phyloP scores from a whole-genome alignment of 2,113 vertebrate genomes.

The Ochotona princeps region DNA sequence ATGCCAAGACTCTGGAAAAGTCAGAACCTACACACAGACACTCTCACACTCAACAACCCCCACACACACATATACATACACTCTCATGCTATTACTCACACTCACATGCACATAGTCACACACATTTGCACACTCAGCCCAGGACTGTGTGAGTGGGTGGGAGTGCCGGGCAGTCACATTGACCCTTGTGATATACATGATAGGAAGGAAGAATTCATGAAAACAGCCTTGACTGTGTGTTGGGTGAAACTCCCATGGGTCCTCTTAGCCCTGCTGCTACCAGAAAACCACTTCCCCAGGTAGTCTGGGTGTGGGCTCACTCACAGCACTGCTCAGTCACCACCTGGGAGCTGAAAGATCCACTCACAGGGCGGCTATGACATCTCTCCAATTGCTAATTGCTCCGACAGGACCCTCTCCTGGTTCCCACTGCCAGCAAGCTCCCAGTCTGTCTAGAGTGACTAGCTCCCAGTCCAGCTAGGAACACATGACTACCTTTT shows the following conservation, averaged over 20 bases:
- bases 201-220: constrained; percentile 67
- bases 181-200: constrained; percentile 66
- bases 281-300: not conserved
- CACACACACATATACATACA: too few species aligned
- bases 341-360: constrained; percentile 74
- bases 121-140: too few species aligned
- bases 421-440: not conserved
- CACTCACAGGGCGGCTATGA: constrained; percentile 35
- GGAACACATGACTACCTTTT: not conserved
- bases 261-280: not conserved
- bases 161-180: not conserved
- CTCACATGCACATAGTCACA: too few species aligned
- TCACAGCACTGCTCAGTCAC: constrained; percentile 69
- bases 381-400: too few species aligned
- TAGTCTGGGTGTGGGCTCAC: constrained; percentile 64
- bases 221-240: constrained; percentile 70
- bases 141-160: not conserved
- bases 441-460: too few species aligned
- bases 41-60: too few species aligned
- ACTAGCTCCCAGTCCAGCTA: too few species aligned
- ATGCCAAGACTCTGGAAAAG: not conserved
- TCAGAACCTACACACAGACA: too few species aligned
- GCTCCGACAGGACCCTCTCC: too few species aligned
- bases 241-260: not conserved
- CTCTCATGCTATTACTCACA: too few species aligned